Conservation (phyloP, 2,888 invertebrate genomes). For the Liopterus haemorrhoidalis region DNA sequence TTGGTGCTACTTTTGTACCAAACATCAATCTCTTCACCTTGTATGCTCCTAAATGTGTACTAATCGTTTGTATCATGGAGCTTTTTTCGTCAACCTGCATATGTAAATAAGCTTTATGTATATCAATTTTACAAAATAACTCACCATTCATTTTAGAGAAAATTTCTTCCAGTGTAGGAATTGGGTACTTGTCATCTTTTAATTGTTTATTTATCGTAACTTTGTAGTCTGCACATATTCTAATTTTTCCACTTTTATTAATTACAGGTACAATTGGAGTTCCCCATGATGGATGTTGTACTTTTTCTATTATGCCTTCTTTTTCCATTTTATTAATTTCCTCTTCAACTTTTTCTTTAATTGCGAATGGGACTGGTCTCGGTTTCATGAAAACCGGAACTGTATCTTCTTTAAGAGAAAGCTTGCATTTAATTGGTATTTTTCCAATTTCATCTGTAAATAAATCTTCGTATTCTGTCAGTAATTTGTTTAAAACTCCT, state of each 20-base stretch:
- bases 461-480: slow-evolving; percentile 5
- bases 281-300: slow-evolving; percentile 21
- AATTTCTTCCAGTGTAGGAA: slow-evolving; percentile 22
- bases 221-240: slow-evolving; percentile 31
- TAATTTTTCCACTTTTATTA: slow-evolving; percentile 24
- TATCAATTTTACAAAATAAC: slow-evolving; percentile 22
- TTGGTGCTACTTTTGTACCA: slow-evolving; percentile 31
- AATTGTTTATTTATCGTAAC: slow-evolving; percentile 16
- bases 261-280: slow-evolving; percentile 29
- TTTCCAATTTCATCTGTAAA: slow-evolving; percentile 4
- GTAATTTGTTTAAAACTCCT: not conserved
- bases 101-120: slow-evolving; percentile 22
- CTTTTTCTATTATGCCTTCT: slow-evolving; percentile 4
- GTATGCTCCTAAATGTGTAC: slow-evolving; percentile 15
- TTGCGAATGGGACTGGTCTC: slow-evolving; percentile 10
- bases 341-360: slow-evolving; percentile 2
- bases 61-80: slow-evolving; percentile 17
- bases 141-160: slow-evolving; percentile 24
- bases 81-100: slow-evolving; percentile 19
- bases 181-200: slow-evolving; percentile 34
- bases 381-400: not conserved
- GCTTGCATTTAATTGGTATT: slow-evolving; percentile 1
- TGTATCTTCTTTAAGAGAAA: slow-evolving; percentile 10
- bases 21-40: slow-evolving; percentile 21
- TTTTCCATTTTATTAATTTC: slow-evolving; percentile 17